phyloP scores from a whole-genome alignment of 64 coral and sea anemone genomes.

The Pachyseris speciosa region DNA sequence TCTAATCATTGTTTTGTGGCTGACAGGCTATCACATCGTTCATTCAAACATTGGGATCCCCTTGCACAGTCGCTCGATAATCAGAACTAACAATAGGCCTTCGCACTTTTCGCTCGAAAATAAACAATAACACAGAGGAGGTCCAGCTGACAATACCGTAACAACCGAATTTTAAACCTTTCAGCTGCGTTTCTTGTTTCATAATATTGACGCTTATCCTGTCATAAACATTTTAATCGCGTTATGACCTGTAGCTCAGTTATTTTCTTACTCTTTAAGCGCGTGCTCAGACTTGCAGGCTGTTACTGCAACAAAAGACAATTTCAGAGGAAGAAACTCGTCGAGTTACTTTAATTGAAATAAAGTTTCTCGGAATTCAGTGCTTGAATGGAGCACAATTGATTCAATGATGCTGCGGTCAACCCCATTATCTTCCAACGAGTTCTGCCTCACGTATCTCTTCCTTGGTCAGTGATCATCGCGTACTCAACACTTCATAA shows the following conservation, averaged over 20 bases:
- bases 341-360: neutral
- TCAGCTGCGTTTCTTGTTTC: slow-evolving; percentile 2
- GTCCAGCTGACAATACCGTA: neutral
- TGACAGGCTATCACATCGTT: slow-evolving; percentile 9
- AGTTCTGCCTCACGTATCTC: no score
- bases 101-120: neutral
- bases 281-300: neutral
- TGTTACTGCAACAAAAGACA: neutral
- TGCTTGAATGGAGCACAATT: neutral
- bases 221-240: slow-evolving; percentile 6
- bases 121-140: slow-evolving; percentile 36
- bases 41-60: slow-evolving; percentile 24
- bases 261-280: neutral
- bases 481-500: neutral
- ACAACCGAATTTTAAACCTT: slow-evolving; percentile 8
- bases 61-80: slow-evolving; percentile 15
- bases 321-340: neutral
- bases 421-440: no score
- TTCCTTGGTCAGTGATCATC: neutral
- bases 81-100: neutral
- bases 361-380: neutral
- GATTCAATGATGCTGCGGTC: neutral
- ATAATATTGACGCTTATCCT: slow-evolving; percentile 31
- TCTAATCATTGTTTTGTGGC: slow-evolving; percentile 37
- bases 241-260: neutral